Percentiles rank a stretch among this genome's conserved stretches.
These are phyloP conservation scores for Shinisaurus crocodilurus DNA, from an alignment of 2,113 vertebrate genomes.

Conservation along the genomic window DNA sequence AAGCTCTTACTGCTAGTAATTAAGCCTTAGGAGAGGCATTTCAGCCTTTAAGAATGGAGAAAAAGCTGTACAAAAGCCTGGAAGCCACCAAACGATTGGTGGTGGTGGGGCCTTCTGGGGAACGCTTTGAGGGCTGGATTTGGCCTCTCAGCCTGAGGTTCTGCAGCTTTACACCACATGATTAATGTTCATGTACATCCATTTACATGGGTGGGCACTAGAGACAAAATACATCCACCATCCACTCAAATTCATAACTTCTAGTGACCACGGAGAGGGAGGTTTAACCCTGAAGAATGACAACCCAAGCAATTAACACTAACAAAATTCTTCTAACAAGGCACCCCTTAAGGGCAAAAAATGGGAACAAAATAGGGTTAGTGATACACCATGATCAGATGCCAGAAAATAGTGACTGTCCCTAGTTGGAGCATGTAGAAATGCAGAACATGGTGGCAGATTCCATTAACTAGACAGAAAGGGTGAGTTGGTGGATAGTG, in stretches of 20 bases:
- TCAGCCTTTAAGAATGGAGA: no score
- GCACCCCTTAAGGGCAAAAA: no score
- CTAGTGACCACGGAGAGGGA: not conserved
- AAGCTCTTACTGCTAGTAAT: no score
- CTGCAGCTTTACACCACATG: not conserved
- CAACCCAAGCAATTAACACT: not conserved
- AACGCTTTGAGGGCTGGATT: no score
- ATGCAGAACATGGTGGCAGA: not conserved
- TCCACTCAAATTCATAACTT: not conserved
- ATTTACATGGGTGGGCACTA: not conserved
- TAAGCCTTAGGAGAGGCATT: no score
- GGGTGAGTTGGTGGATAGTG: not conserved
- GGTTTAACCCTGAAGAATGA: not conserved
- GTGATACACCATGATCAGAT: not conserved
- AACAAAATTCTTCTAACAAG: not conserved
- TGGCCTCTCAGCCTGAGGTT: no score
- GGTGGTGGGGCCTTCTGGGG: no score
- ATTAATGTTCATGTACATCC: not conserved
- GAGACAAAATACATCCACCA: not conserved
- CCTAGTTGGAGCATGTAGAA: not conserved
- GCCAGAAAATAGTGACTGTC: not conserved
- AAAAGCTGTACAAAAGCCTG: no score
- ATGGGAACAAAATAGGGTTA: not conserved
- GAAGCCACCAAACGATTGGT: no score
- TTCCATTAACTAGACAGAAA: not conserved